Evolutionary conservation across 2,113 vertebrate species (phyloP), one percentile per base, ranked within the genome.

Genomic region (Thunnus thynnus): DNA sequence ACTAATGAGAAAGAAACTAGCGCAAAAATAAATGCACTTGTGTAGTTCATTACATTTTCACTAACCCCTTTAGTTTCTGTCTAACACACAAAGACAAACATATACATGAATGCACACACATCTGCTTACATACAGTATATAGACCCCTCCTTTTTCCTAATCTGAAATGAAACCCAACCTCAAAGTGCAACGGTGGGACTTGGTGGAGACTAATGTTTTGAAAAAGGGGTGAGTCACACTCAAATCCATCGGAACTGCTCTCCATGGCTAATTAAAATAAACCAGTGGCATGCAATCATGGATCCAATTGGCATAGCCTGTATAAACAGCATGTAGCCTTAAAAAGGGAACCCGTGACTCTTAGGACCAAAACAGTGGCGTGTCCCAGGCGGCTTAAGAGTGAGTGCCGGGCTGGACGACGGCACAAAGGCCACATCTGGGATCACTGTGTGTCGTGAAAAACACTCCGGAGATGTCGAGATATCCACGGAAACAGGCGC

Each of bases 181-280:
- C 84, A 85, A 83, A 83, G 54, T 72, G 67, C 75, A 82, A 85
- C 84, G 71, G 57, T 69, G 85, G 77, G 76, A 89, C 75, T 72
- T 44, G 32, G 36, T 57, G 82, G 85, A 88, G 84, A 77, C 85
- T 67, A 69, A 85, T 90, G 89, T 89, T 91, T 89, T 79, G 72
- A 89, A 85, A 90, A 86, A 51, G 60, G 41, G 44, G 76, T 86
- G 90, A 90, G 85, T 90, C 85, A 89, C 80, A 69, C 64, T 85
- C 58, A 70, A 76, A 88, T 69, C 72, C 77, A 71, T 86, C 76
- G 76, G 90, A 89, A 85, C 87, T 85, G 72, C 76, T 88, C 85
- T 91, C 84, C 76, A 83, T 77, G 90, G 67, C 80, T 89, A 90
- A 93, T 93, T 91, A 80, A 92, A 89, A 86, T 72, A 89, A 92